Evolutionary conservation across 2,113 vertebrate genomes (phyloP).

Genomic region (Panurus biarmicus): DNA sequence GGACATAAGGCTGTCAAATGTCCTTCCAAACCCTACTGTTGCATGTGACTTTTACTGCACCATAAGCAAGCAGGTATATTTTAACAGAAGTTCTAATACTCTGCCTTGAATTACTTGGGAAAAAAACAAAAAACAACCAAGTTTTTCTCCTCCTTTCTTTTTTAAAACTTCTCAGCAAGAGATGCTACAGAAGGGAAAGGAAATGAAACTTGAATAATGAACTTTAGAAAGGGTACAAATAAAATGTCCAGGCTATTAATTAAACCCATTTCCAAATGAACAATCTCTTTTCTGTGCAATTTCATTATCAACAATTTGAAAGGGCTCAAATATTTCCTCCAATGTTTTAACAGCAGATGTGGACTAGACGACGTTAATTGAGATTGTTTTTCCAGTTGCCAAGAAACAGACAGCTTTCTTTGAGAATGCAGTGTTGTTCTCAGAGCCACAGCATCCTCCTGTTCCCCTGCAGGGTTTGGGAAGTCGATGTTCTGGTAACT

Average conservation of each 20-base stretch:
- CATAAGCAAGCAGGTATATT: not conserved
- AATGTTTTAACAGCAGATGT: slow-evolving; percentile 60
- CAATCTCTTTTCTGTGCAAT: slow-evolving; percentile 35
- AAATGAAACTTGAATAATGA: not conserved
- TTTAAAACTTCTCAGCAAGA: not conserved
- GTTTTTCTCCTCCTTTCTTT: not conserved
- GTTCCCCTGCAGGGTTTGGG: slow-evolving; percentile 36
- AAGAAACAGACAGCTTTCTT: slow-evolving; percentile 63
- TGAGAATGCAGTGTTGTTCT: slow-evolving; percentile 44
- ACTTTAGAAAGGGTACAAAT: slow-evolving; percentile 4
- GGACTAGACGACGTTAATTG: slow-evolving; percentile 56
- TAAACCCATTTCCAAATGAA: slow-evolving; percentile 43
- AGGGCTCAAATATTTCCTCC: slow-evolving; percentile 39
- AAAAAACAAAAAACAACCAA: not conserved
- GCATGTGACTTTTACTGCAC: not conserved
- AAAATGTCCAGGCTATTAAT: slow-evolving; percentile 37
- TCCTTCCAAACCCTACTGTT: not conserved
- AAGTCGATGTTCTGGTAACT: not conserved
- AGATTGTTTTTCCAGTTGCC: slow-evolving; percentile 69
- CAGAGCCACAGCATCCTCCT: slow-evolving; percentile 22
- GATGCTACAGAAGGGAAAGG: not conserved
- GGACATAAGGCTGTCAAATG: not conserved
- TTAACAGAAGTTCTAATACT: not conserved
- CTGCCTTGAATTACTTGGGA: not conserved
- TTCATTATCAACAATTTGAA: slow-evolving; percentile 24